Conservation (phyloP, 2,113 vertebrate genomes). For the Montifringilla adamsi region DNA sequence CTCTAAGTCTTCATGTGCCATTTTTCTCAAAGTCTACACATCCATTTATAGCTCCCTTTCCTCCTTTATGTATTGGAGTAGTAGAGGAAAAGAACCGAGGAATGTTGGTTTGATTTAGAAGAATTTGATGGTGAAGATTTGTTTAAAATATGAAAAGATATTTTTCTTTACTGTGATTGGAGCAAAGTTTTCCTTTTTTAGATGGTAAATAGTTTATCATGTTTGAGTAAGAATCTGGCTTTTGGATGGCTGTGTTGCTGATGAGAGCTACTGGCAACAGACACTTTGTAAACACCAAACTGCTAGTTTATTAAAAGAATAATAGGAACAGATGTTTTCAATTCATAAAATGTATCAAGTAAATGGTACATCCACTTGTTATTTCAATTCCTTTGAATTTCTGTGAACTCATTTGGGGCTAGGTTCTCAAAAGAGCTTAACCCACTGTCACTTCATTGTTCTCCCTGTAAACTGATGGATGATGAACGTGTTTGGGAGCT, state of each 20-base stretch:
- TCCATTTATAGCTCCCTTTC: neutral
- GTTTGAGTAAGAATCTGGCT: neutral
- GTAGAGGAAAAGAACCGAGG: neutral
- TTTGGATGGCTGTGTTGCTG: neutral
- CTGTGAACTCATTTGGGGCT: conserved; percentile 35
- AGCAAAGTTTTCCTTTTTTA: neutral
- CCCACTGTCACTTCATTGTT: conserved; percentile 2
- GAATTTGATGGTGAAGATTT: neutral
- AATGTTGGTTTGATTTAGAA: neutral
- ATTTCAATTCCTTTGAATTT: conserved; percentile 55
- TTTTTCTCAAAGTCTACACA: neutral
- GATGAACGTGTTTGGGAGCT: neutral
- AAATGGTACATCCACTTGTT: conserved; percentile 49
- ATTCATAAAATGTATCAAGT: conserved; percentile 31
- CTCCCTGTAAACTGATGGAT: neutral
- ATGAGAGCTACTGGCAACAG: conserved; percentile 7
- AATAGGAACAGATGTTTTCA: conserved; percentile 61
- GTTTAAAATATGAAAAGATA: neutral
- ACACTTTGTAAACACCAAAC: neutral
- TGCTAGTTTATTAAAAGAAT: conserved; percentile 41
- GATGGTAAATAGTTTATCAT: neutral
- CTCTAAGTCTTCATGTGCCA: accelerated
- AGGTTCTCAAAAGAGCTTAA: conserved; percentile 38
- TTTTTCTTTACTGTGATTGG: neutral
- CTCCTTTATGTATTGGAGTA: neutral